Conservation (phyloP, 2,797 vertebrate genomes). For the Gymnodraco acuticeps region DNA sequence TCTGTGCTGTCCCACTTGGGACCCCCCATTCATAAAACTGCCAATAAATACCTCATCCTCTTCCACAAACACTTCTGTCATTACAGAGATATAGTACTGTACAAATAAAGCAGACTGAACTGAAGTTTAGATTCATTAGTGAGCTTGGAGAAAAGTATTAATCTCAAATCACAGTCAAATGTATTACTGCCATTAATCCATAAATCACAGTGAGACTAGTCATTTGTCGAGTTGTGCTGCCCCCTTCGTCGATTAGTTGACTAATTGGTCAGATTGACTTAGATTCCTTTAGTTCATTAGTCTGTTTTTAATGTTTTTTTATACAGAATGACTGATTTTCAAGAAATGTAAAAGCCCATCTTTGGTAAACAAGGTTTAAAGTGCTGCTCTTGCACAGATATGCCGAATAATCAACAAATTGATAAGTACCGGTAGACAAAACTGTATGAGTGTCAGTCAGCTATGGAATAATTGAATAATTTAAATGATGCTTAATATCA, state of each 20-base stretch:
- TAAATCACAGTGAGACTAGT: neutral
- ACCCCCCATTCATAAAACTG: constrained; percentile 50
- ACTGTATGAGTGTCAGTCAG: no score
- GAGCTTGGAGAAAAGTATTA: constrained; percentile 10
- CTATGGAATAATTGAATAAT: no score
- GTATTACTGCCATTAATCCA: neutral
- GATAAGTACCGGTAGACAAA: no score
- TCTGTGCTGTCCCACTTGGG: constrained; percentile 36
- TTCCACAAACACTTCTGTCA: constrained; percentile 43
- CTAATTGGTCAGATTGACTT: no score
- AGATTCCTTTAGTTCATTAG: no score
- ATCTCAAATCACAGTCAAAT: neutral
- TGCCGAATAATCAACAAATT: neutral
- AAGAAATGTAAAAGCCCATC: no score
- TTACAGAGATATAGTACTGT: constrained; percentile 14
- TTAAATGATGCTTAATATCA: no score
- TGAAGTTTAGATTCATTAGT: constrained; percentile 14
- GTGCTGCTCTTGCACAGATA: neutral
- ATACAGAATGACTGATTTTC: no score
- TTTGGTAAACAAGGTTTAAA: no score
- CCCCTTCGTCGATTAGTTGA: no score
- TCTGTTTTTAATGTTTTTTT: no score
- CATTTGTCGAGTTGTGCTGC: neutral
- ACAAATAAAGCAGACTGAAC: constrained; percentile 6
- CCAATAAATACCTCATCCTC: constrained; percentile 53